Percentiles rank a stretch among this genome's conserved stretches.
phyloP scores from a whole-genome alignment of 2,797 vertebrate species.

The Loris lydekkerianus region DNA sequence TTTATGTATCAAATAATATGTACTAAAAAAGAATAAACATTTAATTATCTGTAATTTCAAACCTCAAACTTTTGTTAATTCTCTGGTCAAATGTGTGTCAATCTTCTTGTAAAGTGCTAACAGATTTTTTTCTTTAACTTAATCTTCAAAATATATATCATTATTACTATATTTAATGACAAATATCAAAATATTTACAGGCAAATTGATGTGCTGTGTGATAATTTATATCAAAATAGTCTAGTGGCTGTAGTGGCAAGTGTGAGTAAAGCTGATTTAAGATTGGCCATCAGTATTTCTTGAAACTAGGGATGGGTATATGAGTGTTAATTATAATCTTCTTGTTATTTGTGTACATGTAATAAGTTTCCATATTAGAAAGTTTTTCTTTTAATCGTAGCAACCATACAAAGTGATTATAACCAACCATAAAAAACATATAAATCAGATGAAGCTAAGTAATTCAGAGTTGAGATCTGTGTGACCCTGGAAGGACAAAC shows the following conservation, averaged over 20 bases:
- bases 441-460: not conserved
- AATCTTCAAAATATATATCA: not conserved
- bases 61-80: not conserved
- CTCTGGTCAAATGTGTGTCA: not conserved
- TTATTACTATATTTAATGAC: not conserved
- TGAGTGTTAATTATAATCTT: not conserved
- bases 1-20: not conserved
- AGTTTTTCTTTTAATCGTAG: not conserved
- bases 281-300: not conserved
- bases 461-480: not conserved
- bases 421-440: not conserved
- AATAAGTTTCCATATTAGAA: not conserved
- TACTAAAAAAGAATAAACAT: not conserved
- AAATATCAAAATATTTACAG: not conserved
- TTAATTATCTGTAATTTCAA: not conserved
- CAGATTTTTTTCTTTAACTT: not conserved
- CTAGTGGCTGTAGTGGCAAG: not conserved
- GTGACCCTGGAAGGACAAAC: not conserved
- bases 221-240: not conserved
- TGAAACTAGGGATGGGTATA: not conserved
- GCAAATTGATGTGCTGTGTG: not conserved
- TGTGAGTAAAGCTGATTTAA: not conserved
- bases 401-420: not conserved
- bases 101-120: not conserved
- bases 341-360: not conserved